Evolutionary conservation across 2,888 invertebrate species (phyloP).

Genomic region (Odontothrips loti): DNA sequence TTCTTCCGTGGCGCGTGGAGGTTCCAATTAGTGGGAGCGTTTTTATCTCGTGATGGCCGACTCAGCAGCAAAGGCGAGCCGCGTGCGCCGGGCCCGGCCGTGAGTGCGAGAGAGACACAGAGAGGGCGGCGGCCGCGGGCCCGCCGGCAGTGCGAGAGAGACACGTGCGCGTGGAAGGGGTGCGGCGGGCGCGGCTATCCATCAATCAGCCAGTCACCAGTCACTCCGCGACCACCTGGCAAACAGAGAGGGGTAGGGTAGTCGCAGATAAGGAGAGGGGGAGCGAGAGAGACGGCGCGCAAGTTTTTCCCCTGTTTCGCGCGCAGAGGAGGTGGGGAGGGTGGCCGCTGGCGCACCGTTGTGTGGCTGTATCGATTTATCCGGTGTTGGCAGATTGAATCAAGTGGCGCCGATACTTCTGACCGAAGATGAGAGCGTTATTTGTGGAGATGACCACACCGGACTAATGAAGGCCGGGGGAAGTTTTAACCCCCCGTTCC

Average conservation of each 20-base stretch:
- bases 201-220: conserved; percentile 15
- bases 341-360: too few species aligned
- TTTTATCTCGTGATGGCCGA: conserved; percentile 12
- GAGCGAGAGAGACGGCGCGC: background rate
- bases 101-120: background rate
- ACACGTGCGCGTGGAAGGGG: background rate
- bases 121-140: background rate
- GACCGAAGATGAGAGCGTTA: too few species aligned
- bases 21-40: conserved; percentile 11
- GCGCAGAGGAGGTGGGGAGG: background rate
- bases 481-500: too few species aligned
- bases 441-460: too few species aligned
- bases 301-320: background rate
- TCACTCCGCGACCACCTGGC: conserved; percentile 18
- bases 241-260: background rate
- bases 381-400: too few species aligned
- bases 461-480: too few species aligned
- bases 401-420: too few species aligned
- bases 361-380: too few species aligned
- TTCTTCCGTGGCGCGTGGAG: background rate
- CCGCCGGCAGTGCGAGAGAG: background rate
- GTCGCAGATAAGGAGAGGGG: background rate
- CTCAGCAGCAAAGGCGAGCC: background rate
- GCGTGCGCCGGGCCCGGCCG: background rate
- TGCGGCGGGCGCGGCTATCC: background rate